These are phyloP conservation scores for Myiozetetes cayanensis DNA, from an alignment of 2,113 vertebrate species.

Conservation along the genomic window DNA sequence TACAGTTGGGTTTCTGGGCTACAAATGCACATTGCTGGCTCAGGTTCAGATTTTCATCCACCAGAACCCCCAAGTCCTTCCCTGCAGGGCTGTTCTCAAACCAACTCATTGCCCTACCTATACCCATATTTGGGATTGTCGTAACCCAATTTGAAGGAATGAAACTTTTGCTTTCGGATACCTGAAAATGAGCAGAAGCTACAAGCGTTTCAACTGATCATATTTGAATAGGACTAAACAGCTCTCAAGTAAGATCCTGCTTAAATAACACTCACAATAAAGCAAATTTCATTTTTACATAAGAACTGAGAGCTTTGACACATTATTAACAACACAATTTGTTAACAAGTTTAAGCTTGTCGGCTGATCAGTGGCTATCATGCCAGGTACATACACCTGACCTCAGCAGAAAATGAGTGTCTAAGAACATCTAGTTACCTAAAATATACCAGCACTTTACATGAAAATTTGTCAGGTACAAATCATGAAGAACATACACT, in stretches of 20 bases:
- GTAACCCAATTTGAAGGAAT: neutral
- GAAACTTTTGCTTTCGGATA: neutral
- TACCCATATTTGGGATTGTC: neutral
- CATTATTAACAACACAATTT: neutral
- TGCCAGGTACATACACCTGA: neutral
- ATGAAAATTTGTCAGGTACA: neutral
- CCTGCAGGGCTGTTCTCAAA: neutral
- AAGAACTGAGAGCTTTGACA: neutral
- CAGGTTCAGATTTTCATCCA: neutral
- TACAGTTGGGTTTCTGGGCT: neutral
- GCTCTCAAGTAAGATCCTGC: neutral
- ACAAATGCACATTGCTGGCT: neutral
- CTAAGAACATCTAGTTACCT: neutral
- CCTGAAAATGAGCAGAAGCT: neutral
- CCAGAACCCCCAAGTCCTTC: neutral
- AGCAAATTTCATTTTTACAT: neutral
- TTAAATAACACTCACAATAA: neutral
- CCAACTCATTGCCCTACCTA: neutral
- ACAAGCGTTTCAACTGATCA: neutral
- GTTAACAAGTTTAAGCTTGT: neutral
- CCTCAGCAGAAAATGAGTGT: neutral
- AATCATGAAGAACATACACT: neutral
- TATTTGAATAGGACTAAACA: neutral
- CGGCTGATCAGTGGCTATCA: neutral
- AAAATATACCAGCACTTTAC: neutral